Percentiles rank a stretch among this genome's conserved stretches.
Conservation (phyloP, 2,888 invertebrate species). For the Acrobasis consociella region DNA sequence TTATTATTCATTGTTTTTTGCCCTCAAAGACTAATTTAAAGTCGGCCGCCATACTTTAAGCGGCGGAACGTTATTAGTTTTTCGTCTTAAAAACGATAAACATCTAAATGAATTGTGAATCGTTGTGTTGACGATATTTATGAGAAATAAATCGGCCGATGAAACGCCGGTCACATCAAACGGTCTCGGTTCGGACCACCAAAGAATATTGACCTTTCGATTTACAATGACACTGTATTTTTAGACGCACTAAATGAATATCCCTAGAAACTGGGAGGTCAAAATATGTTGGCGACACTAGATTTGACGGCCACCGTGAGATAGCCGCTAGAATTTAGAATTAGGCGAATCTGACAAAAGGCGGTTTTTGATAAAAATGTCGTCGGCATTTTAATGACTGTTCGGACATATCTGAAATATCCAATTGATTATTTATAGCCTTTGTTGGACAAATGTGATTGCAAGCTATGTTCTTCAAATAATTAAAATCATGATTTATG, state of each 20-base stretch:
- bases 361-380: conserved; percentile 60
- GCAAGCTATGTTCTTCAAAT: conserved; percentile 49
- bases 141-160: conserved; percentile 69
- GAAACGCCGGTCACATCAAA: conserved; percentile 68
- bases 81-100: conserved; percentile 75
- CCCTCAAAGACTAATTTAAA: conserved; percentile 20
- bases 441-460: conserved; percentile 56
- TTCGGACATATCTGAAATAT: conserved; percentile 67
- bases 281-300: conserved; percentile 40
- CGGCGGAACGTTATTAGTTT: conserved; percentile 69
- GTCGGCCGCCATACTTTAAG: conserved; percentile 18
- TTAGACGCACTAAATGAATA: conserved; percentile 30
- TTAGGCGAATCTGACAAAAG: conserved; percentile 56
- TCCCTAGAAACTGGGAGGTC: conserved; percentile 46
- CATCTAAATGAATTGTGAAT: conserved; percentile 74
- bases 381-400: conserved; percentile 69
- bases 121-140: conserved; percentile 66
- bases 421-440: conserved; percentile 69
- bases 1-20: conserved; percentile 22
- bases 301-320: conserved; percentile 57
- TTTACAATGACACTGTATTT: conserved; percentile 32
- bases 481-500: conserved; percentile 61
- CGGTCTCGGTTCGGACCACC: conserved; percentile 44
- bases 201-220: conserved; percentile 44
- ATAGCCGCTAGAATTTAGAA: conserved; percentile 58